Percentiles rank a stretch among this genome's conserved stretches.
These are phyloP conservation scores for Drosophila dunni DNA, from an alignment of 1,140 invertebrate species.

Conservation along the genomic window DNA sequence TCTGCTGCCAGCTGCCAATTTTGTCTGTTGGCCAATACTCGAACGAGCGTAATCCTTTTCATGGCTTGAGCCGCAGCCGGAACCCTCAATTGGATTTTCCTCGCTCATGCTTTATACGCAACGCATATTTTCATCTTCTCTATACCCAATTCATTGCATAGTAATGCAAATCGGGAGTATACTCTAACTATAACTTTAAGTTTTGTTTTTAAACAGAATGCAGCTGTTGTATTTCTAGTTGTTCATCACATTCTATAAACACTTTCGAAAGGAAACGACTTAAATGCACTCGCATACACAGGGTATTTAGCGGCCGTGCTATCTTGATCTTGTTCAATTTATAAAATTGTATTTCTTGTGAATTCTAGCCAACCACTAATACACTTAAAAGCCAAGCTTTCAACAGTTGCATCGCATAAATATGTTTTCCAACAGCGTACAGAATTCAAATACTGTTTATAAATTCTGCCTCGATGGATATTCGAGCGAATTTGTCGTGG, in stretches of 20 bases:
- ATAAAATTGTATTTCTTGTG: neutral
- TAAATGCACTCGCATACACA: too few relatives aligned
- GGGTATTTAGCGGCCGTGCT: too few relatives aligned
- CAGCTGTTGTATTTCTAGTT: too few relatives aligned
- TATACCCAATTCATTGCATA: neutral
- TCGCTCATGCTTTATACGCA: neutral
- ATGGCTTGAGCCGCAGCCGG: slow-evolving; percentile 7
- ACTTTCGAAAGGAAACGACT: too few relatives aligned
- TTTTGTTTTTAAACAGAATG: too few relatives aligned
- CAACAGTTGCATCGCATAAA: slow-evolving; percentile 6
- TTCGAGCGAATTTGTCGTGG: neutral
- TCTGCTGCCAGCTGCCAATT: neutral
- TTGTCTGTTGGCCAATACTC: slow-evolving; percentile 22
- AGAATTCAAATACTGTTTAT: slow-evolving; percentile 11
- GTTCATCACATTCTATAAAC: too few relatives aligned
- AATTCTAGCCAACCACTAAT: neutral
- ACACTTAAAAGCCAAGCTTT: slow-evolving; percentile 8
- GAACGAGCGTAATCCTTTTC: slow-evolving; percentile 29
- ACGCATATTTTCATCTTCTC: neutral
- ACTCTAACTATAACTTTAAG: too few relatives aligned
- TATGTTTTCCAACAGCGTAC: neutral
- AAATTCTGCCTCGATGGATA: slow-evolving; percentile 15
- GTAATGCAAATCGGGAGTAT: too few relatives aligned
- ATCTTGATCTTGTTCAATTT: neutral
- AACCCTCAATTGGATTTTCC: slow-evolving; percentile 27